phyloP scores from a whole-genome alignment of 2,113 vertebrate species.

The Micromys minutus region DNA sequence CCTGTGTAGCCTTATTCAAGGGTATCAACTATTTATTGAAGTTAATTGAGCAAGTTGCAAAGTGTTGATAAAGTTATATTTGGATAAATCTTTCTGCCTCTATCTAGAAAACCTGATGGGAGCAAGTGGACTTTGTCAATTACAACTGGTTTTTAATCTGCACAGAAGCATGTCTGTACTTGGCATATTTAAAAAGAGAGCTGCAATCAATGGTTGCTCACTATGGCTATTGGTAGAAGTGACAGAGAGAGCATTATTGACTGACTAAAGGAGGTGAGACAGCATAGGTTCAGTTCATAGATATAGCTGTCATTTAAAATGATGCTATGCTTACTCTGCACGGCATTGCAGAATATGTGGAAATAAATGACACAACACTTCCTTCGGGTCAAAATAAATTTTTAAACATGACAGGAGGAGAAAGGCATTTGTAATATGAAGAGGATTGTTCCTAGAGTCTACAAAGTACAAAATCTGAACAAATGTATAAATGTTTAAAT shows the following conservation, averaged over 20 bases:
- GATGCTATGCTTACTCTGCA: constrained; percentile 37
- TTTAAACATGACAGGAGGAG: constrained; percentile 1
- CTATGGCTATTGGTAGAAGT: background rate
- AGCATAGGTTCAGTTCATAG: constrained; percentile 49
- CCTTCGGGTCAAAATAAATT: constrained; percentile 49
- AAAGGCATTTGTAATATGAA: background rate
- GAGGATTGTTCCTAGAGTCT: background rate
- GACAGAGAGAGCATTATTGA: constrained; percentile 42
- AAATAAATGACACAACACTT: constrained; percentile 57
- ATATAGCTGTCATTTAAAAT: constrained; percentile 60
- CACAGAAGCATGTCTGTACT: background rate
- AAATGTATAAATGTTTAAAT: constrained; percentile 12
- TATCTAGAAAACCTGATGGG: constrained; percentile 33
- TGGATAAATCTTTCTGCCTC: background rate
- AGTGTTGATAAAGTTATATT: constrained; percentile 11
- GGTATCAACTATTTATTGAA: background rate
- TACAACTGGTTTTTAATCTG: background rate
- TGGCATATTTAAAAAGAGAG: constrained; percentile 28
- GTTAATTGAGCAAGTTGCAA: background rate
- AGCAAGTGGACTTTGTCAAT: background rate
- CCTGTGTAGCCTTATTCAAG: background rate
- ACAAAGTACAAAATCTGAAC: constrained; percentile 10
- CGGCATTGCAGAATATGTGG: constrained; percentile 50
- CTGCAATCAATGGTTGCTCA: background rate
- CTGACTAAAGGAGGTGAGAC: constrained; percentile 32